Evolutionary conservation across 2,797 vertebrate genomes (phyloP).

Genomic region (Hybognathus amarus): DNA sequence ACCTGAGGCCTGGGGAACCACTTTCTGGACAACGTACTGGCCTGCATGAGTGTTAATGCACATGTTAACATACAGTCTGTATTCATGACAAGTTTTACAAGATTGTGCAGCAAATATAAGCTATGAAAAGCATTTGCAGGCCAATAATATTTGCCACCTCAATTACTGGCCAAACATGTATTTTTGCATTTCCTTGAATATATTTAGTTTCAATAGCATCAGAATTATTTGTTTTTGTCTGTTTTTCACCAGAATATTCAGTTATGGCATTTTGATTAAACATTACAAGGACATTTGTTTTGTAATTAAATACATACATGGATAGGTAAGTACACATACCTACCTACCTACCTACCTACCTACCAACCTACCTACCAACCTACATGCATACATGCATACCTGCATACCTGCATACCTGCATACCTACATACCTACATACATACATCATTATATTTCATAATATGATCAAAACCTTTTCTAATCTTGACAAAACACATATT

Average conservation of each 20-base stretch:
- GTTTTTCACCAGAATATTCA: neutral
- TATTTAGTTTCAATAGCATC: neutral
- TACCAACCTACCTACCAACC: too few species aligned
- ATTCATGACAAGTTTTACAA: neutral
- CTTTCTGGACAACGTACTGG: constrained; percentile 93
- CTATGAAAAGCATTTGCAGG: neutral
- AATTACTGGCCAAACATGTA: neutral
- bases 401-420: too few species aligned
- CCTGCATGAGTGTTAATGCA: constrained; percentile 71
- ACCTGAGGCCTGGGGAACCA: constrained; percentile 91
- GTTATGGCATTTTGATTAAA: neutral
- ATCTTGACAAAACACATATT: too few species aligned
- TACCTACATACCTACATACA: too few species aligned
- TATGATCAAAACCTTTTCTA: too few species aligned
- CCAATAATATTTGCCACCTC: neutral
- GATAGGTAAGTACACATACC: too few species aligned
- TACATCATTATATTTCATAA: too few species aligned
- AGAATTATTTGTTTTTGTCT: neutral
- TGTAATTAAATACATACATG: neutral
- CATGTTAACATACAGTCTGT: neutral
- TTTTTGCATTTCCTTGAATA: neutral
- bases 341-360: too few species aligned
- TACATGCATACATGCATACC: too few species aligned
- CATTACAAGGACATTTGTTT: neutral
- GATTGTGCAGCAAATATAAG: neutral